Conservation (phyloP, 1,140 invertebrate species). For the Rhyzopertha dominica region DNA sequence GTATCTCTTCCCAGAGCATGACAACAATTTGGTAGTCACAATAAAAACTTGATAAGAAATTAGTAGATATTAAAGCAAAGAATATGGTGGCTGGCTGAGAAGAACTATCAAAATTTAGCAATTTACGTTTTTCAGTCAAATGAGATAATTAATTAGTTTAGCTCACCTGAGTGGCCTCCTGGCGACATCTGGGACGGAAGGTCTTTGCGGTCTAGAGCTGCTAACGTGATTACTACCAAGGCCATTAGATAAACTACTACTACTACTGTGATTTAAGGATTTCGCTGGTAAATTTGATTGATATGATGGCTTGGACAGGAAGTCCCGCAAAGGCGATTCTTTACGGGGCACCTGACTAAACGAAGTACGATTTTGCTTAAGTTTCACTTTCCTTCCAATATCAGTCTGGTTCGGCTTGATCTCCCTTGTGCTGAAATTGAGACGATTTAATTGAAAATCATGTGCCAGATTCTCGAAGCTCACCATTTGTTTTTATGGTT, state of each 20-base stretch:
- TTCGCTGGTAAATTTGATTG: conserved; percentile 23
- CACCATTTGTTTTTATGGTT: conserved; percentile 91
- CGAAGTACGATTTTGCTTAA: conserved; percentile 47
- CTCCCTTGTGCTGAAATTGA: conserved; percentile 71
- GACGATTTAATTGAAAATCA: conserved; percentile 14
- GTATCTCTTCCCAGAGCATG: too few relatives aligned
- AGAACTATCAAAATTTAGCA: too few relatives aligned
- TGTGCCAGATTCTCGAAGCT: too few relatives aligned
- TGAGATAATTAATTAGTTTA: too few relatives aligned
- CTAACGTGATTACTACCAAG: conserved; percentile 42
- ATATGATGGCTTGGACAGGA: conserved; percentile 34
- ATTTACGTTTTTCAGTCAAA: too few relatives aligned
- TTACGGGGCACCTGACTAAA: conserved; percentile 38
- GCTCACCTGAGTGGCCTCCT: conserved; percentile 69
- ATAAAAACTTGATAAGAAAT: too few relatives aligned
- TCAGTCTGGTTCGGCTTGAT: conserved; percentile 85
- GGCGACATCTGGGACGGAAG: conserved; percentile 57
- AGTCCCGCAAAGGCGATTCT: conserved; percentile 36
- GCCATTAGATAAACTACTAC: conserved; percentile 41
- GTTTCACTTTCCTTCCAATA: conserved; percentile 78
- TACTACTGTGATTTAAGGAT: neutral
- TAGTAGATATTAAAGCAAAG: too few relatives aligned
- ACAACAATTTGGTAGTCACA: too few relatives aligned
- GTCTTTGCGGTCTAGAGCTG: conserved; percentile 40
- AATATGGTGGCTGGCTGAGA: too few relatives aligned